Percentiles rank a stretch among this genome's conserved stretches.
Evolutionary conservation across 2,113 vertebrate species (phyloP).

Genomic region (Seriola rivoliana): DNA sequence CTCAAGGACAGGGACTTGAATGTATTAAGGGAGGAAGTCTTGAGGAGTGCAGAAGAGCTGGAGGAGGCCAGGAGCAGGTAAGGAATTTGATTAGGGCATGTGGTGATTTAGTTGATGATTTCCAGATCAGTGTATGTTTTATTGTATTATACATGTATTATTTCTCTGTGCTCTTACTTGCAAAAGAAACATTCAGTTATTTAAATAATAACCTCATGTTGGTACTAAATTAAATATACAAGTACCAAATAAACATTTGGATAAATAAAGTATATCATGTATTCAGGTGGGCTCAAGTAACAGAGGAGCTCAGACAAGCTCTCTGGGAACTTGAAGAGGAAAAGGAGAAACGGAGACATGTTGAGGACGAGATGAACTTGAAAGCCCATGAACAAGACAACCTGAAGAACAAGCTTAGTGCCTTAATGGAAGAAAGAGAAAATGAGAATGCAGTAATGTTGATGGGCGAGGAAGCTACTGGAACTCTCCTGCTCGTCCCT

Average conservation of each 20-base stretch:
- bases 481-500: constrained; percentile 21
- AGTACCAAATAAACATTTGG: not conserved
- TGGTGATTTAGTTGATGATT: not conserved
- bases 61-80: constrained; percentile 82
- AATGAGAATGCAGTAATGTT: constrained; percentile 21
- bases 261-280: not conserved
- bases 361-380: constrained; percentile 70
- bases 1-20: constrained; percentile 80
- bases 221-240: not conserved
- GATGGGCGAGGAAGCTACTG: constrained; percentile 25
- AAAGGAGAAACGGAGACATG: constrained; percentile 60
- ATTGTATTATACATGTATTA: not conserved
- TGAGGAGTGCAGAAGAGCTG: constrained; percentile 72
- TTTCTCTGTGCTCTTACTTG: not conserved
- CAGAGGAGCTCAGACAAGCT: constrained; percentile 77
- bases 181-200: no score
- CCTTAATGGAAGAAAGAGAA: constrained; percentile 61
- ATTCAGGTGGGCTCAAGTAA: constrained; percentile 78
- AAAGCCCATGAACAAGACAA: constrained; percentile 69
- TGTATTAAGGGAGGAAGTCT: constrained; percentile 76
- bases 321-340: constrained; percentile 74
- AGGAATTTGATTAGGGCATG: constrained; percentile 27
- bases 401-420: constrained; percentile 67
- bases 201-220: not conserved
- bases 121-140: not conserved